Evolutionary conservation across 2,888 invertebrate genomes (phyloP).

Genomic region (Cactoblastis cactorum): DNA sequence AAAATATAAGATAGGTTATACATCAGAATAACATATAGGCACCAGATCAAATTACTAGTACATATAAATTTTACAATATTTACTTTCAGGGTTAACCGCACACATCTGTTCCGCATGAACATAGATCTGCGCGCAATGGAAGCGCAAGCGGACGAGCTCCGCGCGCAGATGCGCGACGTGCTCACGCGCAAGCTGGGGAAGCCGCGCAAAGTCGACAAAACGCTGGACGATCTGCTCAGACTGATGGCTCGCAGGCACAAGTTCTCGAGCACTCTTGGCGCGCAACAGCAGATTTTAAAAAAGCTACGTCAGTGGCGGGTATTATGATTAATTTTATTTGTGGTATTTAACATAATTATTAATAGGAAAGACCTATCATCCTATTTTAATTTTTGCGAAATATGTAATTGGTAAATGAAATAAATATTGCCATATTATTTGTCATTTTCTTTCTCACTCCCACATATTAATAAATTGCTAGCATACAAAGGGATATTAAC

Average conservation of each 20-base stretch:
- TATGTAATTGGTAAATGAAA: too few species aligned
- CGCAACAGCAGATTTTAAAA: constrained; percentile 43
- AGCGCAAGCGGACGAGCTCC: constrained; percentile 74
- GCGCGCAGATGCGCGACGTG: constrained; percentile 69
- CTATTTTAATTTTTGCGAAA: too few species aligned
- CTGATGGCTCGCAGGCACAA: constrained; percentile 68
- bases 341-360: too few species aligned
- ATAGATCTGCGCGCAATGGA: constrained; percentile 84
- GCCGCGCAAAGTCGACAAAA: constrained; percentile 59
- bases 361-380: too few species aligned
- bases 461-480: too few species aligned
- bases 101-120: constrained; percentile 84
- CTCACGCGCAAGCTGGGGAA: constrained; percentile 62
- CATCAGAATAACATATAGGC: too few species aligned
- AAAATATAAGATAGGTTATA: too few species aligned
- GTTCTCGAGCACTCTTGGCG: constrained; percentile 45
- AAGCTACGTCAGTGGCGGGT: constrained; percentile 64
- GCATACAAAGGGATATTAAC: too few species aligned
- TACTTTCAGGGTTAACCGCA: constrained; percentile 79
- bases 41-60: too few species aligned
- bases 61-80: too few species aligned
- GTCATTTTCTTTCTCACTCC: too few species aligned
- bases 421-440: too few species aligned
- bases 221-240: constrained; percentile 60
- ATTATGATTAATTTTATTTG: constrained; percentile 2